Percentiles rank a stretch among this genome's conserved stretches.
These are phyloP conservation scores for Cheirogaleus medius DNA, from an alignment of 2,113 vertebrate species.

Conservation along the genomic window DNA sequence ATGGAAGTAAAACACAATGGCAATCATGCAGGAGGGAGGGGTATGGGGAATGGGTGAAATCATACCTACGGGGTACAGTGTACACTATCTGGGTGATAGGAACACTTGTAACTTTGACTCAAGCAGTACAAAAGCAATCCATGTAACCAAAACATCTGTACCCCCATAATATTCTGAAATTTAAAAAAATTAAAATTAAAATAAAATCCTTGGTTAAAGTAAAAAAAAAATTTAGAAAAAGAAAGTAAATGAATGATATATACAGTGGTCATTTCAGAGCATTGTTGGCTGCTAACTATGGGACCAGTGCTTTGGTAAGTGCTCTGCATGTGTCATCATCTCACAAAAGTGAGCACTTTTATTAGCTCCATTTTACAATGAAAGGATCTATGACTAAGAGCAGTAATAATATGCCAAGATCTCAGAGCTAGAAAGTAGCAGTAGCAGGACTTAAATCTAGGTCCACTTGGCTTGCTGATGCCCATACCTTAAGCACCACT, in stretches of 20 bases:
- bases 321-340: not conserved
- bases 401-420: not conserved
- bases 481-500: not conserved
- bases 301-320: not conserved
- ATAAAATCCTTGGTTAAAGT: too few species aligned
- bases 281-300: not conserved
- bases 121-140: too few species aligned
- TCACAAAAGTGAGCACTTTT: not conserved
- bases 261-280: not conserved
- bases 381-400: not conserved
- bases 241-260: not conserved
- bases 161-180: too few species aligned
- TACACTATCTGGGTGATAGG: too few species aligned
- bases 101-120: too few species aligned
- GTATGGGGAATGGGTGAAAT: too few species aligned
- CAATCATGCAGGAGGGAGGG: too few species aligned
- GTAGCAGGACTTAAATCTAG: not conserved
- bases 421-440: not conserved
- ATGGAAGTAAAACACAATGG: too few species aligned
- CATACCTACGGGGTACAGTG: too few species aligned
- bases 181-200: too few species aligned
- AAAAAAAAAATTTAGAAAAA: too few species aligned
- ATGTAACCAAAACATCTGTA: too few species aligned
- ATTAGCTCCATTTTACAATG: not conserved
- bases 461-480: not conserved